Conservation (phyloP, 2,888 invertebrate genomes). For the Pseudococcus longispinus region DNA sequence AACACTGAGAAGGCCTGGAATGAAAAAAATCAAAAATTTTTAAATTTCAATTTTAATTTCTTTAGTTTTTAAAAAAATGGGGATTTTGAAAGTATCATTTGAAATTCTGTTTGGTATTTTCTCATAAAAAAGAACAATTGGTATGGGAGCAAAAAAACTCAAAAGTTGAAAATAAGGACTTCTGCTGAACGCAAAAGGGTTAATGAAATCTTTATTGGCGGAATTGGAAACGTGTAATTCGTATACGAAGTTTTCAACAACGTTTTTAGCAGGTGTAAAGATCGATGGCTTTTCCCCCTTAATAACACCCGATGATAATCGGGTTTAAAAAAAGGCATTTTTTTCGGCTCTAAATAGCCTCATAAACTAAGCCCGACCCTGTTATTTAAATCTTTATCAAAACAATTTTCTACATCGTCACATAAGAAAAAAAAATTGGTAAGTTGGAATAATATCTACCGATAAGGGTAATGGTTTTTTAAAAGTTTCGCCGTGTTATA, state of each 20-base stretch:
- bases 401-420: neutral
- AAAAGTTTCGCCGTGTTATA: neutral
- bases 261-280: neutral
- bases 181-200: too few relatives aligned
- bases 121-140: too few relatives aligned
- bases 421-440: neutral
- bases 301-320: neutral
- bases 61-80: too few relatives aligned
- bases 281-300: neutral
- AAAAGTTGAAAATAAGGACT: too few relatives aligned
- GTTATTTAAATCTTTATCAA: slow-evolving; percentile 25
- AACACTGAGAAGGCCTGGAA: too few relatives aligned
- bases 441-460: neutral
- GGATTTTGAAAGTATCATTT: too few relatives aligned
- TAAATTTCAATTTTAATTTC: too few relatives aligned
- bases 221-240: too few relatives aligned
- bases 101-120: too few relatives aligned
- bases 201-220: too few relatives aligned
- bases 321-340: neutral
- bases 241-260: neutral
- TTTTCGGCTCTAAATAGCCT: neutral
- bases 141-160: too few relatives aligned
- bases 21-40: too few relatives aligned
- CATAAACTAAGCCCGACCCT: slow-evolving; percentile 7
- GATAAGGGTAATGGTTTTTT: slow-evolving; percentile 6